Base-by-base conservation (phyloP, 2,113 vertebrate genomes). In the Petroica traversi region DNA sequence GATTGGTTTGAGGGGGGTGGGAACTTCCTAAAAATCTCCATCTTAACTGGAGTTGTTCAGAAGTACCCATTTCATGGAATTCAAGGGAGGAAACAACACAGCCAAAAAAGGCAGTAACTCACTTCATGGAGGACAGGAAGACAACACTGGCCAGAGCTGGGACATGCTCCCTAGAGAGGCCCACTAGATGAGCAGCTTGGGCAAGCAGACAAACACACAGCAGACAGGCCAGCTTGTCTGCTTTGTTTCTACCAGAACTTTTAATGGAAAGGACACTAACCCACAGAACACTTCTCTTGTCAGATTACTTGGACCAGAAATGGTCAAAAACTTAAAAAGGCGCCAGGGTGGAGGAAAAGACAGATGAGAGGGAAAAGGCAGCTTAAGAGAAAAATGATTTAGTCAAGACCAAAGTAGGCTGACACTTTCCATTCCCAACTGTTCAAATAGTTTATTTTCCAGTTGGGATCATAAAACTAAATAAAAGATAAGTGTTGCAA, bases 231-330 rank as follows among this genome's bases (percentile, higher is more conserved):
- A 92, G 91, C 49, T 82, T 31, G 57, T 89, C 94, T 84, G 86
- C 76, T 94, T 91, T 86, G n/a, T 93, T 86, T 96, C 92, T 91
- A 91, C 36, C 64, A 84, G 58, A 91, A 59, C 61, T 80, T 78
- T 63, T 67, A 91, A 89, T 51, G 58, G 79, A 94, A 95, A 92
- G 83, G 91, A 95, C 85, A 81, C 40, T 96, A 94, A 96, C 88
- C 76, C 83, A 1, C 76, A 92, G 80, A 95, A 88, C 83, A 95
- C 92, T 93, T 88, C 91, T 86, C 87, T 85, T 93, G 88, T 93
- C 92, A 93, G 79, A 93, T 83, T 80, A 91, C 41, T 96, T 93
- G 92, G 88, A 88, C 67, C 67, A 93, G 90, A 93, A 88, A 88
- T 6, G 22, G 67, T 76, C 82, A 94, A 95, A 93, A 92, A 84